Evolutionary conservation across 2,888 invertebrate species (phyloP), one percentile per base, ranked within the genome.

Genomic region (Ashinkailepas kermadecensis): DNA sequence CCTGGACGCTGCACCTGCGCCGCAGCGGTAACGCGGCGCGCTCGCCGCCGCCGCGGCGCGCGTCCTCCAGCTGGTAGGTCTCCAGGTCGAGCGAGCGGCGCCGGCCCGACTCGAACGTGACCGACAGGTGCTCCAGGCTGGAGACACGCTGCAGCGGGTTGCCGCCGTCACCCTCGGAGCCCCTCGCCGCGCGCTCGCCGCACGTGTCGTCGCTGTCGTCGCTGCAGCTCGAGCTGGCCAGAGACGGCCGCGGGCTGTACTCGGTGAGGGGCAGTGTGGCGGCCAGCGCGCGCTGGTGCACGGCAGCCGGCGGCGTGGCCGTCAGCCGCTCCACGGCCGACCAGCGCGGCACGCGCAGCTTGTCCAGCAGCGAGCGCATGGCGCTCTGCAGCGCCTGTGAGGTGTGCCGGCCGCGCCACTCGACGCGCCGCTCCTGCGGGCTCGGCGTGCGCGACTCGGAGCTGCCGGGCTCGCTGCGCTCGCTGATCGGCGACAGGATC

Each of bases 1-100:
- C 91, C 83, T 91, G 90, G 8, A 90, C 90, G 21, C 74, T 74
- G 21, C 74, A 74, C 21, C 54, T 74, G 18, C 74, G 39, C 0
- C 74, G 39, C 74, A 74, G 54, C 12, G 74, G 54, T 0, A 21
- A 25, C 6, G 74, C 39, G 39, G 13, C 25, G 39, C 18, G 12
- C 18, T 54, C 54, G 10, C 10, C 54, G 10, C 39, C 54, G 6
- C 13, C 54, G 9, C 54, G 39, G 7, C 54, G 39, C 18, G 54
- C 25, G 2, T 18, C 74, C 54, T 74, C 74, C 15, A 74, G 18
- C 74, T 74, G 18, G 13, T 74, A 54, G 18, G 74, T 74, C 74
- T 74, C 74, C 3, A 74, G 74, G 21, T 74, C 74, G 25, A 15
- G 54, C 7, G 74, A 74, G 9, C 12, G 15, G 39, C 12, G 25